Base-by-base conservation (phyloP, 1,140 invertebrate species). In the Ridgeia piscesae region DNA sequence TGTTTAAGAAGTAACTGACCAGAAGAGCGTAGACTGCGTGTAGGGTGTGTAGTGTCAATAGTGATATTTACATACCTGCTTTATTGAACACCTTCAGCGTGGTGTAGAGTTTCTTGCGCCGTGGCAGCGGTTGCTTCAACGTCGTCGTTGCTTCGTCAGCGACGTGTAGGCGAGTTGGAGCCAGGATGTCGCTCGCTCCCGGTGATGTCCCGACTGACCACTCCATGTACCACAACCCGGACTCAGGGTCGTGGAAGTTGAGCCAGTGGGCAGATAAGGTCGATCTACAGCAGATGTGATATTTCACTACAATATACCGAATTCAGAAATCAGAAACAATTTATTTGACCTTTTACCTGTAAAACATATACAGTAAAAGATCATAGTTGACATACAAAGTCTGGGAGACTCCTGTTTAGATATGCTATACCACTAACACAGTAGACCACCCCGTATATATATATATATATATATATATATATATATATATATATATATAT, bases 71-170 rank as follows among this genome's bases (percentile, higher is more conserved):
- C 89, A 31, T 90, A 90, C 89, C 89, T 17, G 89, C 89, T 35
- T 90, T 90, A 27, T 90, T 90, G 89, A 35, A 42, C 9, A 90
- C 89, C 35, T 34, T 90, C 34, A 90, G 89, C 89, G 89, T 90
- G 34, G 33, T 42, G 35, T 90, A 90, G 27, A 90, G 1, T 90
- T 34, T 90, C 34, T 34, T 90, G 34, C n/a, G 14, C 89, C 21
- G 31, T 33, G 89, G 34, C n/a, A 90, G 89, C 35, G 11, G 34
- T 42, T 90, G 34, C 11, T 21, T 42, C 34, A 89, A 33, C 89
- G 89, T 34, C 31, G 9, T 34, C 17, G 34, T 34, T 89, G n/a
- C 89, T 27, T 34, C 34, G 35, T 34, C 35, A 14, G 34, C 31
- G 34, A 34, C 89, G 6, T 90, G 89, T 17, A 90, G 34, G 21